Base-by-base conservation (phyloP, 2,888 invertebrate genomes). In the Uloborus plumipes region DNA sequence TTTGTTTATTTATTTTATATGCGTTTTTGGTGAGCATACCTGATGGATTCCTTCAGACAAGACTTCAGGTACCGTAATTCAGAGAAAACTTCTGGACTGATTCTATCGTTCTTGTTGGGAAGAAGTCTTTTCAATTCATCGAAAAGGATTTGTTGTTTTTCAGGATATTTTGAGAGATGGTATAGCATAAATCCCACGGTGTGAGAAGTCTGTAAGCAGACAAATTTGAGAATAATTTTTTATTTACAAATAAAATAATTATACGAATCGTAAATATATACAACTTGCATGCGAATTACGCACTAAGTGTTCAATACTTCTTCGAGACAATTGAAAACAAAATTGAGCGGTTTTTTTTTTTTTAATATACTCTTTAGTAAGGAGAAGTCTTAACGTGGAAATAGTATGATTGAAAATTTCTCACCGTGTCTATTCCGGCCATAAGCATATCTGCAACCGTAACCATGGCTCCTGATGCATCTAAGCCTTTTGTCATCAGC, bases 361-460 rank as follows among this genome's bases (percentile, higher is more conserved):
- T 31, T 31, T 31, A 7, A 31, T 31, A 31, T 4, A 31, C 31
- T 31, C 31, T 31, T 31, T 31, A 7, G 7, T 31, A 7, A 7
- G 31, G 2, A 2, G 2, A 31, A 31, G 4, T 31, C 31, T 31
- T 2, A 31, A 31, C 2, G 7, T 53, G 3, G 53, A 53, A 53
- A 53, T 9, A n/a, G 4, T 53, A 9, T n/a, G 9, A 15, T 9
- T 7, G 0, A 53, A 14, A 26, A 16, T n/a, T 16, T 6, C 62
- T 47, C 50, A 78, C 95, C 87, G 95, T 95, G 88, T 95, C 95
- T 86, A 96, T 95, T 83, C 95, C 95, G 84, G 95, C 95, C 58
- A 95, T 90, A 86, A 96, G 94, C 85, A 96, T 91, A 90, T 96
- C 95, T 16, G 95, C 89, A 0, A 95, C 95, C 90, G 95, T 92